Conservation (phyloP, 1,140 invertebrate genomes). For the Amyelois transitella region DNA sequence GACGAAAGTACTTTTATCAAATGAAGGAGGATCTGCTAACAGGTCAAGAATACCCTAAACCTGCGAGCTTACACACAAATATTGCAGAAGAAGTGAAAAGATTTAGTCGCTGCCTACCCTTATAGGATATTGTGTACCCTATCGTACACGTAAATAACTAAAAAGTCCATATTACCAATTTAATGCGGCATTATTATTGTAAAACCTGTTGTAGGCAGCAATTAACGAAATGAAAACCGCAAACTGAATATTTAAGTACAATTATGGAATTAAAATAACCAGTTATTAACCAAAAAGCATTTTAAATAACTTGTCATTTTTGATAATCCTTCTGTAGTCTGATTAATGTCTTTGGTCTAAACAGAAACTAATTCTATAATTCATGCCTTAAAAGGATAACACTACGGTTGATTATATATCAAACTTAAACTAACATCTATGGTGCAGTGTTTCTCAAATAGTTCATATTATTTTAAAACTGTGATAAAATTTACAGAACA, state of each 20-base stretch:
- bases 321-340: background rate
- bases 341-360: background rate
- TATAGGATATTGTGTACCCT: too few relatives aligned
- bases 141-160: too few relatives aligned
- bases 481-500: too few relatives aligned
- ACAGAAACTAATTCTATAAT: background rate
- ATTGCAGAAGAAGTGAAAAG: too few relatives aligned
- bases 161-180: too few relatives aligned
- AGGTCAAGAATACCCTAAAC: too few relatives aligned
- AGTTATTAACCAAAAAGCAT: background rate
- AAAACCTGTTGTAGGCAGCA: too few relatives aligned
- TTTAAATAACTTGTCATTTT: background rate
- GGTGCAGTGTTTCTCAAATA: background rate
- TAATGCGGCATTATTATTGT: too few relatives aligned
- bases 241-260: background rate
- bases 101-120: too few relatives aligned
- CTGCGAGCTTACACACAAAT: too few relatives aligned
- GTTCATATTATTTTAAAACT: background rate
- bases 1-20: too few relatives aligned
- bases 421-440: background rate
- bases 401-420: background rate
- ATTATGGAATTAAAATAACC: background rate
- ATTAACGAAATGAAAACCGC: background rate
- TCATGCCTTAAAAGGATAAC: background rate
- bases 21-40: too few relatives aligned